Evolutionary conservation across 2,888 invertebrate species (phyloP).

Genomic region (Miltochrista miniata): DNA sequence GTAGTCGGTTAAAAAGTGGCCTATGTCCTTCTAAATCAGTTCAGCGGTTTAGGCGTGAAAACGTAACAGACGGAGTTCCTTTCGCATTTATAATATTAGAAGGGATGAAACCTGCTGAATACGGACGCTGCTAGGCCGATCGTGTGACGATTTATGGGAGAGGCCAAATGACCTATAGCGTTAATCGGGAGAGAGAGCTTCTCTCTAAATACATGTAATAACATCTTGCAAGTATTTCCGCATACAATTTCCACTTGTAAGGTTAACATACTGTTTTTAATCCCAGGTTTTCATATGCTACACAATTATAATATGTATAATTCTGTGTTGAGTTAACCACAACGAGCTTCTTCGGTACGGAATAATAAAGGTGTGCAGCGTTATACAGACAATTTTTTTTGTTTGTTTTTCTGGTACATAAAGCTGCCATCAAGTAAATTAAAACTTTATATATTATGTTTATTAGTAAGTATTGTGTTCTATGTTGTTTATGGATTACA

Average conservation of each 20-base stretch:
- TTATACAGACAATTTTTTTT: constrained; percentile 10
- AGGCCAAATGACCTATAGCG: too few relatives aligned
- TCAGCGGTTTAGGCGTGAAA: too few relatives aligned
- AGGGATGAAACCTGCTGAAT: too few relatives aligned
- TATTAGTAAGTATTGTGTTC: not conserved
- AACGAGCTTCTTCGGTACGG: constrained; percentile 17
- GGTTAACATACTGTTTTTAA: constrained; percentile 4
- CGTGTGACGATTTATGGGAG: too few relatives aligned
- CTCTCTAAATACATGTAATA: constrained; percentile 8
- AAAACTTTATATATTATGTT: not conserved
- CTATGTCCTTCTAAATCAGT: too few relatives aligned
- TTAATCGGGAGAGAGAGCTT: not conserved
- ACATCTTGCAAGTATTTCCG: constrained; percentile 1
- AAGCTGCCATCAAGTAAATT: constrained; percentile 14
- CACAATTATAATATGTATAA: constrained; percentile 18
- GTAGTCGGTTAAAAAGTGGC: too few relatives aligned
- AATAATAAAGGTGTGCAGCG: constrained; percentile 27
- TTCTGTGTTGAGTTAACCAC: constrained; percentile 23
- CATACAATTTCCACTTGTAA: not conserved
- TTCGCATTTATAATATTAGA: too few relatives aligned
- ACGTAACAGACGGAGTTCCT: too few relatives aligned
- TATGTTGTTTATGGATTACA: too few relatives aligned
- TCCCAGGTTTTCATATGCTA: constrained; percentile 8
- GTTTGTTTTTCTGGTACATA: constrained; percentile 10
- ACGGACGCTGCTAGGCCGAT: too few relatives aligned